Percentiles rank a stretch among this genome's conserved stretches.
These are phyloP conservation scores for Phaetusa simplex DNA, from an alignment of 2,113 vertebrate species.

Conservation along the genomic window DNA sequence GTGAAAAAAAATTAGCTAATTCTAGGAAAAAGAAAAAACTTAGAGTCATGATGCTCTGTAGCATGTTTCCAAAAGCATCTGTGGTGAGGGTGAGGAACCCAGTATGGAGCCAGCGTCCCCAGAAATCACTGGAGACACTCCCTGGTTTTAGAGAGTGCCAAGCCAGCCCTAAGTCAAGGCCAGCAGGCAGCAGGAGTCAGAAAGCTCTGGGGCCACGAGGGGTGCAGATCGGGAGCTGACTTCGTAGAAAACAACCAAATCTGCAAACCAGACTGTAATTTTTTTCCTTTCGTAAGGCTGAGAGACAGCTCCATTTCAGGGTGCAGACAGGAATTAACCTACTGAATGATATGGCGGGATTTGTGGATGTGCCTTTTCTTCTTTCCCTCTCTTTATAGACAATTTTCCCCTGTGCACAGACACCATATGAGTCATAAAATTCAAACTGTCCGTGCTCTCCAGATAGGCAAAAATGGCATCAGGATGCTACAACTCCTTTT, in stretches of 20 bases:
- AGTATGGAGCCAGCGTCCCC: background rate
- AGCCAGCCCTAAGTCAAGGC: background rate
- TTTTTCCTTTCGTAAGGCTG: background rate
- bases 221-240: background rate
- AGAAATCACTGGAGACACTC: background rate
- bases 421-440: rapidly evolving
- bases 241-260: background rate
- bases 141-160: background rate
- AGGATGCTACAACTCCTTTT: background rate
- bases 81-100: background rate
- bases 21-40: background rate
- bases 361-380: background rate
- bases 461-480: background rate
- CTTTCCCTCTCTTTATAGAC: background rate
- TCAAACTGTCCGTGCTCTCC: background rate
- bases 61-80: constrained; percentile 1
- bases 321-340: background rate
- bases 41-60: background rate
- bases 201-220: background rate
- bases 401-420: background rate
- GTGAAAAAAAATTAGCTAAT: background rate
- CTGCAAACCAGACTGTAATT: background rate
- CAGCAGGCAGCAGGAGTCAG: background rate
- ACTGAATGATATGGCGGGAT: background rate
- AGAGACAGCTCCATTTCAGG: background rate